Conservation (phyloP, 2,113 vertebrate species). For the Alligator mississippiensis region DNA sequence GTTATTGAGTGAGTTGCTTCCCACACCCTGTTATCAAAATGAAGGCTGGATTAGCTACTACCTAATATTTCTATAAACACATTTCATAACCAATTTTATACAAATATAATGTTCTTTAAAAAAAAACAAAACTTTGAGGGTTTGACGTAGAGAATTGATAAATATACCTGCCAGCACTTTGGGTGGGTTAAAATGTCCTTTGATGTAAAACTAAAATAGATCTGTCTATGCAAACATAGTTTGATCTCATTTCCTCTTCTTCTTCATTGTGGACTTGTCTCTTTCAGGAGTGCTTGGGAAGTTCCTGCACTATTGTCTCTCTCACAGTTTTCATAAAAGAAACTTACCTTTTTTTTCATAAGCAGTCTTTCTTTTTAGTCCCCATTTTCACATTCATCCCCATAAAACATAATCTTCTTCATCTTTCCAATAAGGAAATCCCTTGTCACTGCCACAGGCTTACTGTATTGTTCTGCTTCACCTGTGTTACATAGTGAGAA, state of each 20-base stretch:
- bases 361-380: background rate
- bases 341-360: background rate
- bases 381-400: background rate
- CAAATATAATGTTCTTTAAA: background rate
- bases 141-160: background rate
- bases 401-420: background rate
- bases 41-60: background rate
- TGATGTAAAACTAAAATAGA: background rate
- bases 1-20: background rate
- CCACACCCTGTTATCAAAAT: background rate
- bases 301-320: background rate
- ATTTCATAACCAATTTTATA: background rate
- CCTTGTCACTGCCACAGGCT: background rate
- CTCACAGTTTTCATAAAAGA: background rate
- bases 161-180: background rate
- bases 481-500: background rate
- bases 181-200: background rate
- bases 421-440: background rate
- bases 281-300: background rate
- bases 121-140: background rate
- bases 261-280: background rate
- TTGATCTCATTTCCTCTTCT: rapidly evolving
- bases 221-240: background rate
- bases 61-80: background rate
- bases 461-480: background rate